These are phyloP conservation scores for Phyllopteryx taeniolatus DNA, from an alignment of 2,113 vertebrate genomes.

Conservation along the genomic window DNA sequence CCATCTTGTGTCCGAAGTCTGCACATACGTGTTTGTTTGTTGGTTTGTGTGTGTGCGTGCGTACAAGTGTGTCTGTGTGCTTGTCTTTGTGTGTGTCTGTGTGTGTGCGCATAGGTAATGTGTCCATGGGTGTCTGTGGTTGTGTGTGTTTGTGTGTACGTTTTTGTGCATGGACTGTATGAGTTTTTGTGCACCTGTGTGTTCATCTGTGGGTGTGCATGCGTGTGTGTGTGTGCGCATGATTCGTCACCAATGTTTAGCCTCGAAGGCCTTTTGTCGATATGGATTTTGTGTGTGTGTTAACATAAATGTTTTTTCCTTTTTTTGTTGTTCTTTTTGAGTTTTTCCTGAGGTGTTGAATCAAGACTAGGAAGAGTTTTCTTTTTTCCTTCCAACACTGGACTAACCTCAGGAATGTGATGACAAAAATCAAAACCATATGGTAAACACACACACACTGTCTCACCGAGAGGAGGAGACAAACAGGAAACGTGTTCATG, in stretches of 20 bases:
- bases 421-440: constrained; percentile 18
- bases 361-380: background rate
- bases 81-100: background rate
- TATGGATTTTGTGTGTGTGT: too few relatives aligned
- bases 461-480: background rate
- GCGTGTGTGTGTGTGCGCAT: background rate
- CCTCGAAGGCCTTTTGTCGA: too few relatives aligned
- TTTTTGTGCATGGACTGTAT: too few relatives aligned
- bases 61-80: background rate
- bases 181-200: background rate
- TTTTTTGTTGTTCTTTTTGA: background rate
- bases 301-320: background rate
- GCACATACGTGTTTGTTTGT: background rate
- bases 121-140: background rate
- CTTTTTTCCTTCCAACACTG: background rate
- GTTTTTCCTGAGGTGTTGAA: background rate
- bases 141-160: background rate
- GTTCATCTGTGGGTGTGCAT: background rate
- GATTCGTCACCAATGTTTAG: background rate
- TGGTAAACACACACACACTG: constrained; percentile 8
- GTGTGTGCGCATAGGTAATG: background rate
- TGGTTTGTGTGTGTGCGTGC: background rate
- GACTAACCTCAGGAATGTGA: constrained; percentile 24
- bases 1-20: background rate
- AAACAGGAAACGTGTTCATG: background rate